Conservation (phyloP, 2,113 vertebrate species). For the Crypturellus undulatus region DNA sequence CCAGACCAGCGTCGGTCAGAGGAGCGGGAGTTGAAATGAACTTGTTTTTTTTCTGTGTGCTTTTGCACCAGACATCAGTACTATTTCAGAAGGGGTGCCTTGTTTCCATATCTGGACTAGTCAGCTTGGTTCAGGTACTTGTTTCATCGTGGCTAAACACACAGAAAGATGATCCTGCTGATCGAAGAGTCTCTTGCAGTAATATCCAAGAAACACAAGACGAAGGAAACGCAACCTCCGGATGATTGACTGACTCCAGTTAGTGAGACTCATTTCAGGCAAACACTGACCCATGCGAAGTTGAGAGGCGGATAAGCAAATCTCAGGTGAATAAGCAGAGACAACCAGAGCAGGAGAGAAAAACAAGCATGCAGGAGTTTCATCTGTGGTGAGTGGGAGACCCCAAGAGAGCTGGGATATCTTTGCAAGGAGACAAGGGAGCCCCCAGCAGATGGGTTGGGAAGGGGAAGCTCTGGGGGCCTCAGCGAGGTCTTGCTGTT, state of each 20-base stretch:
- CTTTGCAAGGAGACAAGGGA: no score
- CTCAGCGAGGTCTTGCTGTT: no score
- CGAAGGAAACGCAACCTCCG: neutral
- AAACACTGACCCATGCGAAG: neutral
- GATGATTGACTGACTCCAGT: neutral
- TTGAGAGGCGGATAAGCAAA: neutral
- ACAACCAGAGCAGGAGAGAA: neutral
- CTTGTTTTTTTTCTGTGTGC: neutral
- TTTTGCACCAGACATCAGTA: neutral
- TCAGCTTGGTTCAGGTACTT: neutral
- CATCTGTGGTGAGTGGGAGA: neutral
- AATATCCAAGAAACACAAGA: neutral
- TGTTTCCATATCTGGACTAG: neutral
- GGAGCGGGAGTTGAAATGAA: neutral
- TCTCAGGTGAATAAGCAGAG: neutral
- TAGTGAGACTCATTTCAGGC: neutral
- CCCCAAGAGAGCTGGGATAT: no score
- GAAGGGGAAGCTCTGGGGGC: no score
- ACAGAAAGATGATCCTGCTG: rapidly evolving
- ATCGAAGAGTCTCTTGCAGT: neutral
- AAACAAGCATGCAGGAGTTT: neutral
- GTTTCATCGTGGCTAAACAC: neutral
- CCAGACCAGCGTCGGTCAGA: neutral
- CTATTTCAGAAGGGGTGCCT: rapidly evolving
- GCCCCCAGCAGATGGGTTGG: no score